Conservation (phyloP, 2,797 vertebrate species). For the Peromyscus eremicus region DNA sequence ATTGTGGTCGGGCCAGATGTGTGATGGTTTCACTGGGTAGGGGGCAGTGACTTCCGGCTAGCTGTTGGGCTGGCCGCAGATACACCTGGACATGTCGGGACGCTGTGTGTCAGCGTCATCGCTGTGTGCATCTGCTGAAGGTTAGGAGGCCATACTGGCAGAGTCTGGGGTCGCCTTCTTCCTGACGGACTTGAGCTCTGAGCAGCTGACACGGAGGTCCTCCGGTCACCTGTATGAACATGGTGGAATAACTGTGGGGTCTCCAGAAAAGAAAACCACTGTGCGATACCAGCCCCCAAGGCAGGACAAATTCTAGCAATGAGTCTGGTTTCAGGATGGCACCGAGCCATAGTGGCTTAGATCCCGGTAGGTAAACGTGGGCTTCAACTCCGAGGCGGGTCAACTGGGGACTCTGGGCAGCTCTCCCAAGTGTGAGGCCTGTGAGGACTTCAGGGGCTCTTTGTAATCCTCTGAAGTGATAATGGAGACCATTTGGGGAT, state of each 20-base stretch:
- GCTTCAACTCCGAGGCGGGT: not conserved
- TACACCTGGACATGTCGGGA: not conserved
- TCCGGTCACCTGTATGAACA: not conserved
- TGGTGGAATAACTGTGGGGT: not conserved
- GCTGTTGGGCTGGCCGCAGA: not conserved
- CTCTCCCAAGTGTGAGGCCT: not conserved
- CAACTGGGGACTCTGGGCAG: not conserved
- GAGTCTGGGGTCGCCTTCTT: not conserved
- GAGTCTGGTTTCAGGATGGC: not conserved
- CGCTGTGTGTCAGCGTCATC: not conserved
- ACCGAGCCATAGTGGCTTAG: not conserved
- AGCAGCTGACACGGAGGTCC: not conserved
- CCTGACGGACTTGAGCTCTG: not conserved
- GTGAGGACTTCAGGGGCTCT: not conserved
- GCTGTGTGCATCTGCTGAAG: not conserved
- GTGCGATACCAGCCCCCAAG: not conserved
- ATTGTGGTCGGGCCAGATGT: not conserved
- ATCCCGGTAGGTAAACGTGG: not conserved
- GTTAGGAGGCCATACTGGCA: not conserved
- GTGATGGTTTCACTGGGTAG: not conserved
- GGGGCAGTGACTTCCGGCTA: not conserved
- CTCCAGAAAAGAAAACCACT: not conserved
- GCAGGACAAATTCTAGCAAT: not conserved
- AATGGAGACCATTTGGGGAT: rapidly evolving
- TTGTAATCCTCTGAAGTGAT: too few relatives aligned